Evolutionary conservation across 2,888 invertebrate species (phyloP).

Genomic region (Caenorhabditis panamensis): DNA sequence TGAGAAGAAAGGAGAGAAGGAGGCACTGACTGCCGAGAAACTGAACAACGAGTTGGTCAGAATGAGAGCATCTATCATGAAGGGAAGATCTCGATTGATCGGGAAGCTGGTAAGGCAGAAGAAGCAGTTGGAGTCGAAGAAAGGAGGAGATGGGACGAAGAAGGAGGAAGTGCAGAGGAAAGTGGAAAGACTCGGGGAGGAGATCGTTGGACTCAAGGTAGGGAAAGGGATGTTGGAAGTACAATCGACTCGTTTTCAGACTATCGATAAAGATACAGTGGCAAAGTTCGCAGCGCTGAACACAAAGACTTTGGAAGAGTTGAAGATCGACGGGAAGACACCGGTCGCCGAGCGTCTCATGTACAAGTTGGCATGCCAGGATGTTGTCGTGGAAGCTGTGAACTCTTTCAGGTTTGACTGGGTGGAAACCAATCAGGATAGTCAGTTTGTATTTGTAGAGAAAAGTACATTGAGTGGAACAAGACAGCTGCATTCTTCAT

Average conservation of each 20-base stretch:
- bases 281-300: slow-evolving; percentile 57
- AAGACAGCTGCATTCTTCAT: slow-evolving; percentile 59
- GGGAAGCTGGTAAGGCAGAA: slow-evolving; percentile 46
- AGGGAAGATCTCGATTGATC: slow-evolving; percentile 31
- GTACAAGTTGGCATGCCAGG: slow-evolving; percentile 55
- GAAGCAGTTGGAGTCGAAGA: slow-evolving; percentile 50
- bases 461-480: slow-evolving; percentile 55
- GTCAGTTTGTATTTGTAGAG: slow-evolving; percentile 11
- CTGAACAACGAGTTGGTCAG: slow-evolving; percentile 54
- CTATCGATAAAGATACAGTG: slow-evolving; percentile 46
- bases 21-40: slow-evolving; percentile 42
- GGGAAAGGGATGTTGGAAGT: too few relatives aligned
- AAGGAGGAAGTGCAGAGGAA: slow-evolving; percentile 26
- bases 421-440: neutral
- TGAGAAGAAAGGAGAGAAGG: slow-evolving; percentile 11
- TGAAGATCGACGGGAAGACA: slow-evolving; percentile 39
- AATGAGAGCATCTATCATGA: slow-evolving; percentile 17
- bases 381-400: slow-evolving; percentile 27
- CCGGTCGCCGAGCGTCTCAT: slow-evolving; percentile 34
- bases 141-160: neutral
- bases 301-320: slow-evolving; percentile 39
- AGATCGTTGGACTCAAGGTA: slow-evolving; percentile 52
- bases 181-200: slow-evolving; percentile 25
- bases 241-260: too few relatives aligned
- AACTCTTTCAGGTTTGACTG: neutral